Evolutionary conservation across 2,113 vertebrate species (phyloP).

Genomic region (Petroica traversi): DNA sequence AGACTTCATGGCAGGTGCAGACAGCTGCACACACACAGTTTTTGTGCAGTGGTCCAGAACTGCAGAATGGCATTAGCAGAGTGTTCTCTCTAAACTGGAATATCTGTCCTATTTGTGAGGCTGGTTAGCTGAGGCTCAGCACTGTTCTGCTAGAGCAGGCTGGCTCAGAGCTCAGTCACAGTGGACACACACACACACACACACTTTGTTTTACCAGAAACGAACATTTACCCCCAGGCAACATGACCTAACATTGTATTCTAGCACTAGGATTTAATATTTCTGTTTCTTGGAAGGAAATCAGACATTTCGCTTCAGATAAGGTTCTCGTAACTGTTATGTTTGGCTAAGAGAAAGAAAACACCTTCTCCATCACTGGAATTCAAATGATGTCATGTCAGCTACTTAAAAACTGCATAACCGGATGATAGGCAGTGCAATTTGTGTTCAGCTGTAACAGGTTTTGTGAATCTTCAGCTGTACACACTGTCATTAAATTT

Average conservation of each 20-base stretch:
- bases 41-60: background rate
- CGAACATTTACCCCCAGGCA: rapidly evolving
- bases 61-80: background rate
- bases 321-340: background rate
- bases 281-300: background rate
- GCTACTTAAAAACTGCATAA: background rate
- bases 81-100: background rate
- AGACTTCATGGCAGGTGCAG: background rate
- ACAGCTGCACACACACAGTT: background rate
- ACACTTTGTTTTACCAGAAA: background rate
- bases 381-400: background rate
- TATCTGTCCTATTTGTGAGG: background rate
- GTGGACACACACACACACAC: rapidly evolving
- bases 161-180: background rate
- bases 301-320: background rate
- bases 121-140: background rate
- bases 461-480: background rate
- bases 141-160: background rate
- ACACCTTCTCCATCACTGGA: background rate
- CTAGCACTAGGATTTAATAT: background rate
- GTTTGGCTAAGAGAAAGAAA: background rate
- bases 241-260: background rate
- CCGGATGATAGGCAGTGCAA: background rate
- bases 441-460: background rate
- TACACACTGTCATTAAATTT: background rate